Conservation (phyloP, 37 sponge, comb jelly and placozoan genomes). For the Bolinopsis microptera region DNA sequence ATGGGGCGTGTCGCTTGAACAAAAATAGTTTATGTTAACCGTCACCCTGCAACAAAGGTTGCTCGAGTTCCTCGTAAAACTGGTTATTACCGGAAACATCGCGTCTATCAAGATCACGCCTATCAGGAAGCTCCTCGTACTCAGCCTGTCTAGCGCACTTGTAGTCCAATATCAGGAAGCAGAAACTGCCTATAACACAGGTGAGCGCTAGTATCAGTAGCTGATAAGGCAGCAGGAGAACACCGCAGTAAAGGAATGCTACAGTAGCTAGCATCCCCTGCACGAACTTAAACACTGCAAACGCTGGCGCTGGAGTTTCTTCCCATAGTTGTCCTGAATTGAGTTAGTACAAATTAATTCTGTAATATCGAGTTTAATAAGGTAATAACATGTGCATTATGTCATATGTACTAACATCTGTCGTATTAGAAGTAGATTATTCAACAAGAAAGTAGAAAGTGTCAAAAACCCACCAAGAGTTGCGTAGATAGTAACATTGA, state of each 20-base stretch:
- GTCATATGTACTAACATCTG: too few relatives aligned
- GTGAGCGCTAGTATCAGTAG: background rate
- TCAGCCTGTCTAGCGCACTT: background rate
- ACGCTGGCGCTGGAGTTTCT: background rate
- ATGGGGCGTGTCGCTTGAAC: too few relatives aligned
- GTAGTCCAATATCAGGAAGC: background rate
- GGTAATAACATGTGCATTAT: too few relatives aligned
- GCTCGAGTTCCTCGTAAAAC: background rate
- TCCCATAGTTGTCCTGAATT: background rate
- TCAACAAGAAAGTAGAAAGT: too few relatives aligned
- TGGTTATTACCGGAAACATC: background rate
- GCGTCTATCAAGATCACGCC: background rate
- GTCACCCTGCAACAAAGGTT: background rate
- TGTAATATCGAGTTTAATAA: too few relatives aligned
- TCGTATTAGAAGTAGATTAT: too few relatives aligned
- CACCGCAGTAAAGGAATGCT: constrained; percentile 43
- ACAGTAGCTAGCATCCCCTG: constrained; percentile 11
- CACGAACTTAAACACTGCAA: constrained; percentile 37
- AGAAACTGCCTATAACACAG: background rate
- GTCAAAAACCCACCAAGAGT: constrained; percentile 11
- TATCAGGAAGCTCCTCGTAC: background rate
- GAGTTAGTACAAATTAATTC: too few relatives aligned
- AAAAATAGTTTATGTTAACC: too few relatives aligned
- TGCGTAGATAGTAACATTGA: background rate
- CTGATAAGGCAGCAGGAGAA: background rate